phyloP scores from a whole-genome alignment of 2,888 invertebrate genomes.

The Chirona hameri region DNA sequence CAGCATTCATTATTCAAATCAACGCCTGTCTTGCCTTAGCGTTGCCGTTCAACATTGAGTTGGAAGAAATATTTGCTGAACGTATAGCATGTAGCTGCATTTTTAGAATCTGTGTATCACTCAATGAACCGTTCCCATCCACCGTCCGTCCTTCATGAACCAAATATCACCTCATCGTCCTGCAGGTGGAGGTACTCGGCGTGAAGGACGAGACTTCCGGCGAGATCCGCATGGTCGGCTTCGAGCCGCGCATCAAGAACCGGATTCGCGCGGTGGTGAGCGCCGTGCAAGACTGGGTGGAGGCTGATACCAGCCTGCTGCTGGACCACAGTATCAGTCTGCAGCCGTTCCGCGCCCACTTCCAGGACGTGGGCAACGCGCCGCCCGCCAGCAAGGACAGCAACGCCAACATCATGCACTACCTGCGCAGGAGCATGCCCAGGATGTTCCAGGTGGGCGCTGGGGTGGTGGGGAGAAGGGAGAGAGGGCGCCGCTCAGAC shows the following conservation, averaged over 20 bases:
- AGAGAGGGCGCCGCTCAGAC: no score
- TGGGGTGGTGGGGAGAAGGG: no score
- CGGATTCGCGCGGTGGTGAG: slow-evolving; percentile 78
- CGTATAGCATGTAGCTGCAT: no score
- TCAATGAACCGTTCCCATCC: no score
- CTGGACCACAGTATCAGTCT: slow-evolving; percentile 83
- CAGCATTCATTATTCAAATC: no score
- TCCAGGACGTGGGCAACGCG: background rate
- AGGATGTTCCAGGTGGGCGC: slow-evolving; percentile 65
- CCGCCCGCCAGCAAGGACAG: slow-evolving; percentile 47
- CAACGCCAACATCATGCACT: slow-evolving; percentile 80
- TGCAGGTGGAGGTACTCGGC: slow-evolving; percentile 83
- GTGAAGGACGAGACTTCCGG: slow-evolving; percentile 71
- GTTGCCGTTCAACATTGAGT: no score
- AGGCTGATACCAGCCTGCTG: slow-evolving; percentile 68
- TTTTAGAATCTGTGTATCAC: no score
- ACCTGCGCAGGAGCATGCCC: slow-evolving; percentile 76
- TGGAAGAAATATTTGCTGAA: no score
- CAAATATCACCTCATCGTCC: slow-evolving; percentile 53
- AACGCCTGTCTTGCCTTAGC: no score
- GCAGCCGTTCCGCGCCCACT: slow-evolving; percentile 48
- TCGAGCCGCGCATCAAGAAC: slow-evolving; percentile 71
- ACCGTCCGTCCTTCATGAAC: no score
- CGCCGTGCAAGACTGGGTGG: slow-evolving; percentile 65
- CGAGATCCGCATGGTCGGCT: slow-evolving; percentile 70